Percentiles rank a stretch among this genome's conserved stretches.
These are phyloP conservation scores for Lissocephala sabroskyi DNA, from an alignment of 2,888 invertebrate species.

Conservation along the genomic window DNA sequence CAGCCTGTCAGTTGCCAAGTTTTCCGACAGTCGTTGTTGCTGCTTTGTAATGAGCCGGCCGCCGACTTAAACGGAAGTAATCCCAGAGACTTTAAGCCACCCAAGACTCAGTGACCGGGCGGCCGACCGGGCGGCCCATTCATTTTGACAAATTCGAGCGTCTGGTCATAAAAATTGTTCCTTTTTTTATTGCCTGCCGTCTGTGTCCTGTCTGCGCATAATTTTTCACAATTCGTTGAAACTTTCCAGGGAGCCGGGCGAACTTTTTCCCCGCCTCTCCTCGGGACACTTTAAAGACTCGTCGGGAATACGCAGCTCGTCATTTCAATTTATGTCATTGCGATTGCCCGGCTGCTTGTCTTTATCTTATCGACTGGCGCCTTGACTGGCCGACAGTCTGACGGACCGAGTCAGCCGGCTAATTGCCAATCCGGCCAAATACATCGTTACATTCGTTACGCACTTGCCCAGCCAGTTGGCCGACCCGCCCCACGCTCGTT, in stretches of 20 bases:
- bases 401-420: not conserved
- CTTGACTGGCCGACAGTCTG: not conserved
- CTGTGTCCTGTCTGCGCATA: conserved; percentile 4
- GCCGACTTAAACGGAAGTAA: conserved; percentile 2
- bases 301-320: not conserved
- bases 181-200: not conserved
- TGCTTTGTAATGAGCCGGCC: not conserved
- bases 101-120: too few relatives aligned
- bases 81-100: not conserved
- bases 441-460: conserved; percentile 1
- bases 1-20: conserved; percentile 3
- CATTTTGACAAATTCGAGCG: too few relatives aligned
- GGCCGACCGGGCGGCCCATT: too few relatives aligned
- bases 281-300: too few relatives aligned
- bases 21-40: not conserved
- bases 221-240: not conserved
- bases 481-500: not conserved
- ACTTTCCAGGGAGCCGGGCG: not conserved
- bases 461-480: not conserved
- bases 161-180: too few relatives aligned
- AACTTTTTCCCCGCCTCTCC: too few relatives aligned
- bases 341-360: too few relatives aligned
- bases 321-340: conserved; percentile 1
- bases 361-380: conserved; percentile 4
- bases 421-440: not conserved